Conservation (phyloP, 2,797 vertebrate species). For the Lerista edwardsae region DNA sequence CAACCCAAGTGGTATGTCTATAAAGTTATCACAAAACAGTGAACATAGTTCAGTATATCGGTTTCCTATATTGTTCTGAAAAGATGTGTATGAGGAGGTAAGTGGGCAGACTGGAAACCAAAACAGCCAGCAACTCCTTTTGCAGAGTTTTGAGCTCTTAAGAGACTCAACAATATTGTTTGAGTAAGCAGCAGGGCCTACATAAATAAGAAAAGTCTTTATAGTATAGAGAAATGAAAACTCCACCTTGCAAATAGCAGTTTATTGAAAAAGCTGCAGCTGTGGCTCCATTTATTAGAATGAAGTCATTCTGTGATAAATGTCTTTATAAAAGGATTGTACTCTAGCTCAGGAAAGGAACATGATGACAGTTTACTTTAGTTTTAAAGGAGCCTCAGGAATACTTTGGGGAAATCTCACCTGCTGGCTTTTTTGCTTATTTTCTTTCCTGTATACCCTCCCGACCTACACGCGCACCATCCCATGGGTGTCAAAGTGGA, state of each 20-base stretch:
- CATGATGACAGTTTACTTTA: background rate
- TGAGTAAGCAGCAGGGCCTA: background rate
- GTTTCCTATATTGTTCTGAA: background rate
- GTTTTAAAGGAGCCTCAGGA: background rate
- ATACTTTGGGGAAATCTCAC: background rate
- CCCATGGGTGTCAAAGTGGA: background rate
- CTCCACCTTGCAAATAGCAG: background rate
- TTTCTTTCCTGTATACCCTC: background rate
- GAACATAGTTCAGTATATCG: background rate
- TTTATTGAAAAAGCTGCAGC: background rate
- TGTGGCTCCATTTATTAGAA: background rate
- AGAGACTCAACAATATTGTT: background rate
- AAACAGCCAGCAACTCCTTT: background rate
- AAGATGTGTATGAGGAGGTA: background rate
- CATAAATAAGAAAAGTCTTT: background rate
- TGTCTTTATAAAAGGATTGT: slow-evolving; percentile 4
- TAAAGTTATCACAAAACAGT: background rate
- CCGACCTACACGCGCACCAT: background rate
- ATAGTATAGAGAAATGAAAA: background rate
- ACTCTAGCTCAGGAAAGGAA: background rate
- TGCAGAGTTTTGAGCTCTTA: background rate
- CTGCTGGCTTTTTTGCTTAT: background rate
- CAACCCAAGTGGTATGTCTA: background rate
- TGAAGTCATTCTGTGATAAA: slow-evolving; percentile 3
- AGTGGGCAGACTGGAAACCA: background rate